A percentile compares a stretch with the other conserved stretches of the same genome.
phyloP scores from a whole-genome alignment of 1,140 invertebrate genomes.

The Brachystomella parvula region DNA sequence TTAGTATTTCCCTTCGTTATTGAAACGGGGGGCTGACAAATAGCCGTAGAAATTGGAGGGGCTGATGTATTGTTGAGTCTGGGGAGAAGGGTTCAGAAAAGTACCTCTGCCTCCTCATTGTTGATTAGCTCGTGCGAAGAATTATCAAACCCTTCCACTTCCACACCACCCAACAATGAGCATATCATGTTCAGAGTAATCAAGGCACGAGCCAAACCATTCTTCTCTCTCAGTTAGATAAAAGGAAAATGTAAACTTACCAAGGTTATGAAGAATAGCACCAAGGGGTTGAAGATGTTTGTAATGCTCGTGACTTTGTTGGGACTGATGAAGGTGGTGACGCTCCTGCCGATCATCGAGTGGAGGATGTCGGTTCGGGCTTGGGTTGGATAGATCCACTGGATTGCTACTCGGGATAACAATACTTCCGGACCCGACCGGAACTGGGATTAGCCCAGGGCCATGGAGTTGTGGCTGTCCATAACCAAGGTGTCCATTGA shows the following conservation, averaged over 20 bases:
- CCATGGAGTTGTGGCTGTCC: not conserved
- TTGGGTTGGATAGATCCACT: slow-evolving; percentile 35
- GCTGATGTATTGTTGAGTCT: not conserved
- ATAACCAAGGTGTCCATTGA: not conserved
- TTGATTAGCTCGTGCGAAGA: not conserved
- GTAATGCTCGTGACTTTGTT: slow-evolving; percentile 19
- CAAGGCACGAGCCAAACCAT: not conserved
- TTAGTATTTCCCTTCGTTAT: not conserved
- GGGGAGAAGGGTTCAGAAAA: not conserved
- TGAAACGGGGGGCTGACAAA: not conserved
- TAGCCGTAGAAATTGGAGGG: not conserved
- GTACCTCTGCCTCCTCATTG: not conserved
- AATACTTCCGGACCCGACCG: slow-evolving; percentile 14
- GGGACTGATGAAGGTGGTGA: slow-evolving; percentile 11
- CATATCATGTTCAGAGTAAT: not conserved
- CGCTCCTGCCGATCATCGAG: slow-evolving; percentile 5
- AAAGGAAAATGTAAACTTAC: slow-evolving; percentile 21
- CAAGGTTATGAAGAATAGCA: slow-evolving; percentile 37
- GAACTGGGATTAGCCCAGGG: slow-evolving; percentile 14
- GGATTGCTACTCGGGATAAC: slow-evolving; percentile 30
- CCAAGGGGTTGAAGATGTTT: slow-evolving; percentile 38
- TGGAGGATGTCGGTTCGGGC: slow-evolving; percentile 14
- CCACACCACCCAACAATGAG: not conserved
- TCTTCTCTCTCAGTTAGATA: not conserved
- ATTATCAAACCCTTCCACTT: not conserved